Percentiles rank a stretch among this genome's conserved stretches.
These are phyloP conservation scores for Cnemophilus loriae DNA, from an alignment of 2,113 vertebrate genomes.

Conservation along the genomic window DNA sequence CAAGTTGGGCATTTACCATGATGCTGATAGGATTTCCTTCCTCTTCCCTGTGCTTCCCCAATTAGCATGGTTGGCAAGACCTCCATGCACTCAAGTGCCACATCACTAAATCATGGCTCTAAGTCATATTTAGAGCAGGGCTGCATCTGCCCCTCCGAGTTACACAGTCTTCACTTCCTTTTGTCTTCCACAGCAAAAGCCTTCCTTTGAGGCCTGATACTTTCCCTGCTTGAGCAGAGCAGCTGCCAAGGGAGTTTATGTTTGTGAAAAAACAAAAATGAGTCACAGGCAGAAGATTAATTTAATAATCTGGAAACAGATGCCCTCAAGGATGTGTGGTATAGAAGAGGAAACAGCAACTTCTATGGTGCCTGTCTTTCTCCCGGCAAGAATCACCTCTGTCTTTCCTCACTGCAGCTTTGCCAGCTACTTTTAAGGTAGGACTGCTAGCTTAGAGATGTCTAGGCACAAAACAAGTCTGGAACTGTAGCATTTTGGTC, in stretches of 20 bases:
- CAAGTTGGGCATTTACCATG: neutral
- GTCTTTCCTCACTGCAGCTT: neutral
- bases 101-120: neutral
- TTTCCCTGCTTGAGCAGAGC: neutral
- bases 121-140: neutral
- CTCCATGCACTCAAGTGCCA: neutral
- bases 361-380: slow-evolving; percentile 6
- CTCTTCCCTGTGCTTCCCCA: neutral
- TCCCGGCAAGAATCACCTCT: slow-evolving; percentile 14
- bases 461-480: neutral
- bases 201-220: neutral
- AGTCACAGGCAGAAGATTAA: slow-evolving; percentile 52
- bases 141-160: neutral
- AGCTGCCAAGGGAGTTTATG: slow-evolving; percentile 12
- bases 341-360: slow-evolving; percentile 20
- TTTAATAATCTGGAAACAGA: slow-evolving; percentile 59
- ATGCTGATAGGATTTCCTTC: slow-evolving; percentile 25
- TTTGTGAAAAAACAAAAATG: slow-evolving; percentile 47
- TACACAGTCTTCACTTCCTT: neutral
- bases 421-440: neutral
- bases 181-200: neutral
- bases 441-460: neutral
- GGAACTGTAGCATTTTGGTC: neutral
- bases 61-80: neutral
- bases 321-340: slow-evolving; percentile 44